Evolutionary conservation across 2,888 invertebrate species (phyloP).

Genomic region (Acanthosepion pharaonis): DNA sequence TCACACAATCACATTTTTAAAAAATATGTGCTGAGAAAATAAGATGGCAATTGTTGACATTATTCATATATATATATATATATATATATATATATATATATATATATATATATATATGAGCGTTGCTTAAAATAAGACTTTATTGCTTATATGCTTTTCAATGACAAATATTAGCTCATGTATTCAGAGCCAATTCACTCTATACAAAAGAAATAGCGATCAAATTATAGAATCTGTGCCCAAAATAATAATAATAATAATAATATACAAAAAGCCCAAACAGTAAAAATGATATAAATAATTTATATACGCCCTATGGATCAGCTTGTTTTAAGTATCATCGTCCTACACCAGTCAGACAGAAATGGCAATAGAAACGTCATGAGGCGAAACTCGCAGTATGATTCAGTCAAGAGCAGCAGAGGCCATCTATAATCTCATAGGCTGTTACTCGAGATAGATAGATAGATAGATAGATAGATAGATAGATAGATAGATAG

Average conservation of each 20-base stretch:
- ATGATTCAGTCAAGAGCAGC: background rate
- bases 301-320: background rate
- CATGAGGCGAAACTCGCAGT: background rate
- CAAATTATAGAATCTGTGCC: background rate
- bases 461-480: too few relatives aligned
- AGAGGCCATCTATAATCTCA: background rate
- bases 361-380: background rate
- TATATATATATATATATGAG: background rate
- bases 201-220: background rate
- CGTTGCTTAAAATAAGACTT: background rate
- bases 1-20: background rate
- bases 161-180: background rate
- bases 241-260: background rate
- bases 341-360: background rate
- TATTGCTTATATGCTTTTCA: background rate
- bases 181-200: background rate
- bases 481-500: too few relatives aligned
- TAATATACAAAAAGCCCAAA: background rate
- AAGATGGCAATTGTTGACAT: background rate
- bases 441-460: too few relatives aligned
- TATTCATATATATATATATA: background rate
- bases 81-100: constrained; percentile 8
- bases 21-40: background rate
- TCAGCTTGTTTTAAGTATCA: background rate
- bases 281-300: background rate